These are phyloP conservation scores for Melieria picta DNA, from an alignment of 2,888 invertebrate genomes.

Conservation along the genomic window DNA sequence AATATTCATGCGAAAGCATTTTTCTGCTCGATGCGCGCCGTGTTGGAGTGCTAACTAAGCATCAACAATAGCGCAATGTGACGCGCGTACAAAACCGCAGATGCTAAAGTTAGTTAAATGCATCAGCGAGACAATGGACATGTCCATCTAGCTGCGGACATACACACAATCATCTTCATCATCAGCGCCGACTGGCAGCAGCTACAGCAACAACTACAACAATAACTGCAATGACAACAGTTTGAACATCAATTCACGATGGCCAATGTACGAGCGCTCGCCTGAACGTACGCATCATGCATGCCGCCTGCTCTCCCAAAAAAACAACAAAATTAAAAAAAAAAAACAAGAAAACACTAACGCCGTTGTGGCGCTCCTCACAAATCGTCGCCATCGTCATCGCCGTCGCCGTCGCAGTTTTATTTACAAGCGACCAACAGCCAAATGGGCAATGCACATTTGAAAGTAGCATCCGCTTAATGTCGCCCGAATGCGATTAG, in stretches of 20 bases:
- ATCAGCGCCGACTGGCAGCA: background rate
- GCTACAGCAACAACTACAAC: background rate
- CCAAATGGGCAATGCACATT: constrained; percentile 13
- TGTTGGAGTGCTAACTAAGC: background rate
- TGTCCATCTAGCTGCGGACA: constrained; percentile 23
- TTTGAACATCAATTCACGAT: background rate
- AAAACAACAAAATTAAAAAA: background rate
- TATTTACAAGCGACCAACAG: background rate
- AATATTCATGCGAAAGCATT: constrained; percentile 30
- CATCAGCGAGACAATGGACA: constrained; percentile 29
- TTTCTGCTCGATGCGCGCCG: background rate
- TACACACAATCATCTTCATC: constrained; percentile 26
- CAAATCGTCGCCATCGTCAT: background rate
- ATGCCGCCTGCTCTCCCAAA: constrained; percentile 2
- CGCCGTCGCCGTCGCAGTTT: too few relatives aligned
- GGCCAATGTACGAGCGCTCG: background rate
- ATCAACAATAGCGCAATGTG: background rate
- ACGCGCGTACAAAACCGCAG: background rate
- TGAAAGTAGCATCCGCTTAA: constrained; percentile 46
- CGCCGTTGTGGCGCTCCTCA: background rate
- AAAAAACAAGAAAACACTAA: constrained; percentile 13
- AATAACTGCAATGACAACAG: background rate
- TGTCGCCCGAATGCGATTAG: constrained; percentile 47
- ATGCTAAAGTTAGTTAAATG: constrained; percentile 19
- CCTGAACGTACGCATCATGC: background rate